Conservation (phyloP, 1,140 invertebrate genomes). For the Adelges cooleyi region DNA sequence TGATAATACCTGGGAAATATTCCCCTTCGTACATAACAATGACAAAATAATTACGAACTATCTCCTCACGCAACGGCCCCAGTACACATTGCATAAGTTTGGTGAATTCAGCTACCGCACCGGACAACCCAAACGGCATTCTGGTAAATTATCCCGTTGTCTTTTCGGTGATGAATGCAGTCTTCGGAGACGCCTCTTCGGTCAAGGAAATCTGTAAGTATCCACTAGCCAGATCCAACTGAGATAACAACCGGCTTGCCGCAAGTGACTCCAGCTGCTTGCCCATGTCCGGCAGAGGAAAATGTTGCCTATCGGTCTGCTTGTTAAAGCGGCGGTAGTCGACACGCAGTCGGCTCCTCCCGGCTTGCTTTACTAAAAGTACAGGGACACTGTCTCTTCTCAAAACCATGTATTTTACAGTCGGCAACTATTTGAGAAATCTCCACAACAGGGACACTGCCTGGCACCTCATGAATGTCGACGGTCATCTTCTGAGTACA, state of each 20-base stretch:
- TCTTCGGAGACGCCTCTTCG: slow-evolving; percentile 35
- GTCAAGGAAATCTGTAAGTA: slow-evolving; percentile 39
- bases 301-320: slow-evolving; percentile 40
- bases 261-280: slow-evolving; percentile 41
- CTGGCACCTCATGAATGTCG: too few species aligned
- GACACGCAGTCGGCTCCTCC: slow-evolving; percentile 30
- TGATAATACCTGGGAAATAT: not conserved
- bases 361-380: not conserved
- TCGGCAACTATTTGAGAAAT: too few species aligned
- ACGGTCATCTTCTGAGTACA: too few species aligned
- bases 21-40: not conserved
- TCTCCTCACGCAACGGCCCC: not conserved
- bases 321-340: slow-evolving; percentile 40
- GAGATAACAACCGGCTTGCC: slow-evolving; percentile 40
- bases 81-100: slow-evolving; percentile 12
- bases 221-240: slow-evolving; percentile 40
- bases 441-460: too few species aligned
- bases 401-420: too few species aligned
- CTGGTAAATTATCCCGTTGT: slow-evolving; percentile 29
- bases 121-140: slow-evolving; percentile 33
- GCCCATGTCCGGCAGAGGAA: slow-evolving; percentile 44
- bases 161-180: slow-evolving; percentile 31
- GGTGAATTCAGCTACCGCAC: slow-evolving; percentile 23
- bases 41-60: too few species aligned
- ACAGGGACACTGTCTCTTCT: too few species aligned